Evolutionary conservation across 2,888 invertebrate genomes (phyloP), one percentile per base, ranked within the genome.

Genomic region (Ennomos fuscantarius): DNA sequence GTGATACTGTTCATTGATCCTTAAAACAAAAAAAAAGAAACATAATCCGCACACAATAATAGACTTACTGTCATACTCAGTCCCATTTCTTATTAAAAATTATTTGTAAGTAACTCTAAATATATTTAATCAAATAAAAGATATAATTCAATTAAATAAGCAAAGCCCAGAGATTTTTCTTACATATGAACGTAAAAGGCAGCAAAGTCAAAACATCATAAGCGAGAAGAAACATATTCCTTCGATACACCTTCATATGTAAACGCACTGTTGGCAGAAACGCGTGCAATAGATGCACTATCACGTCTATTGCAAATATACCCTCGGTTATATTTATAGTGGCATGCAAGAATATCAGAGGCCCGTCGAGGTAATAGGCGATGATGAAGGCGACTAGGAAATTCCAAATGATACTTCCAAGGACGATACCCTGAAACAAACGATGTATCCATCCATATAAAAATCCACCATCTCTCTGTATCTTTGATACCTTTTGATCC

Each of bases 181-280:
- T 70, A 89, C 89, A 79, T 46, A 81, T 64, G 6, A 69, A 36
- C n/a, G 58, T 54, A 0, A 85, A 13, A 3, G 89, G 87, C 0
- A 81, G 0, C 9, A 88, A 35, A 13, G 83, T 75, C 1, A 84
- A 11, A 0, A 82, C 36, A 62, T 91, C 91, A 51, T 78, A 85
- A 0, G 58, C 8, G 2, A 89, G 60, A 12, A 79, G 65, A 0
- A 79, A 11, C 1, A 52, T 11, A 50, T 70, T 82, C 50, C 86
- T 75, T 61, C 83, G 77, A 33, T 79, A 80, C 0, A 84, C 80
- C 46, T 86, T 76, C 51, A 85, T 77, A 46, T 90, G 74, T 5
- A 81, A 31, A 1, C 89, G 73, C 2, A 87, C 77, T 3, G 80
- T 46, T 0, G 87, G 78, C 91, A 90, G 91, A 49, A 73, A 82